Percentiles rank a stretch among this genome's conserved stretches.
Evolutionary conservation across 1,140 invertebrate species (phyloP).

Genomic region (Macrobrachium rosenbergii): DNA sequence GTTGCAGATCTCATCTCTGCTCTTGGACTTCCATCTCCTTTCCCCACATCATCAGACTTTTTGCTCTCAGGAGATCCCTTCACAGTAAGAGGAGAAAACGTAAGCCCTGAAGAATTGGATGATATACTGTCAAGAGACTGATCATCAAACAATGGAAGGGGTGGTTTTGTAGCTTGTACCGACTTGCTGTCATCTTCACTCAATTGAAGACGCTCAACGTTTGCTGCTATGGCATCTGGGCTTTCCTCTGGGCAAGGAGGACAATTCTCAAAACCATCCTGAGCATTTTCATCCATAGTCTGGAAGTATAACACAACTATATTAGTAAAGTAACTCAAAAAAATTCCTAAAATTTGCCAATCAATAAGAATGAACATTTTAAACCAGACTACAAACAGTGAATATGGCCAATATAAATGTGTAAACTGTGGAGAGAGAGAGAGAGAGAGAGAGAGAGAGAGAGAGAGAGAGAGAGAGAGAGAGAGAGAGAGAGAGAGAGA

Average conservation of each 20-base stretch:
- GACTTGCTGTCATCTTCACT: slow-evolving; percentile 38
- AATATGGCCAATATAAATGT: no score
- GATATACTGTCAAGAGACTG: slow-evolving; percentile 65
- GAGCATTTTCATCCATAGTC: slow-evolving; percentile 59
- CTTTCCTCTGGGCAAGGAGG: slow-evolving; percentile 23
- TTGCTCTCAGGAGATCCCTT: slow-evolving; percentile 48
- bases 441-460: no score
- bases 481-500: no score
- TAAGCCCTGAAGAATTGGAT: slow-evolving; percentile 64
- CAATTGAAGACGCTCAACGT: slow-evolving; percentile 53
- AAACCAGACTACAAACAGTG: no score
- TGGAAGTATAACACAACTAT: neutral
- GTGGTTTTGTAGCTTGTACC: slow-evolving; percentile 6
- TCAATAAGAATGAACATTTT: no score
- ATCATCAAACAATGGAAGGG: slow-evolving; percentile 58
- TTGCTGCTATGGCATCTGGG: slow-evolving; percentile 36
- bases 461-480: no score
- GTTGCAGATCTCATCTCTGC: slow-evolving; percentile 50
- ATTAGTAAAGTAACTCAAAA: no score
- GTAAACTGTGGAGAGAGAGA: no score
- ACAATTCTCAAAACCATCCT: slow-evolving; percentile 58
- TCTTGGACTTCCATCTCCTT: slow-evolving; percentile 7
- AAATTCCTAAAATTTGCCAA: no score
- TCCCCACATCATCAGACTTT: slow-evolving; percentile 9
- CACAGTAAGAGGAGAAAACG: slow-evolving; percentile 56